Base-by-base conservation (phyloP, 2,797 vertebrate genomes). In the Glossophaga mutica region DNA sequence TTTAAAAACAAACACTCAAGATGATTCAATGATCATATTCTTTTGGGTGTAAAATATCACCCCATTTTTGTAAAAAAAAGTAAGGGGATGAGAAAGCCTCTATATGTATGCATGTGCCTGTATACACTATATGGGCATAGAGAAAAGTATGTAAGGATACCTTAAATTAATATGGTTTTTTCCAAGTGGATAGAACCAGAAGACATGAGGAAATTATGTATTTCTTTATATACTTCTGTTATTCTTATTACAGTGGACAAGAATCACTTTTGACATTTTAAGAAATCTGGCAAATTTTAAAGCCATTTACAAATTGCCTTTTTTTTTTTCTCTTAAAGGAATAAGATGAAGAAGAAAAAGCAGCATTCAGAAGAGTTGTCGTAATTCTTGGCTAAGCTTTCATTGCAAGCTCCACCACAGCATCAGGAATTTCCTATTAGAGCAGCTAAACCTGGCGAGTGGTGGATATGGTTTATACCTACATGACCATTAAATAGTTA, bases 401-500 rank as follows among this genome's bases (percentile, higher is more conserved):
- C 14, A 34, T 76, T 81, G 37, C n/a, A 71, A 62, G n/a, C 10
- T 87, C 15, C 29, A 42, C 19, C 39, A 79, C 19, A 83, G 26
- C 34, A 55, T 77, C 22, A 91, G 65, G 57, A 76, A 71, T 84
- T 84, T 90, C 37, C 52, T 68, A n/a, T 82, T 50, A 81, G 46
- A 57, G 55, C 29, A 93, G 52, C 71, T 84, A 65, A 90, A 86
- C 18, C 18, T 87, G 81, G 50, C 24, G 21, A 89, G 19, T 57
- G 21, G 19, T 79, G n/a, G 37, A 77, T 77, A 42, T 84, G 21
- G 16, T 77, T 96, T 84, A 89, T 7, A 96, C 73, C 68, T 90
- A 92, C 65, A 77, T 89, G 62, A 95, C n/a, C 44, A 71, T 79
- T 90, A 97, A 97, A 92, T 48, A 90, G 97, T 97, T 97, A 97